Evolutionary conservation across 2,888 invertebrate species (phyloP).

Genomic region (Fragum whitleyi): DNA sequence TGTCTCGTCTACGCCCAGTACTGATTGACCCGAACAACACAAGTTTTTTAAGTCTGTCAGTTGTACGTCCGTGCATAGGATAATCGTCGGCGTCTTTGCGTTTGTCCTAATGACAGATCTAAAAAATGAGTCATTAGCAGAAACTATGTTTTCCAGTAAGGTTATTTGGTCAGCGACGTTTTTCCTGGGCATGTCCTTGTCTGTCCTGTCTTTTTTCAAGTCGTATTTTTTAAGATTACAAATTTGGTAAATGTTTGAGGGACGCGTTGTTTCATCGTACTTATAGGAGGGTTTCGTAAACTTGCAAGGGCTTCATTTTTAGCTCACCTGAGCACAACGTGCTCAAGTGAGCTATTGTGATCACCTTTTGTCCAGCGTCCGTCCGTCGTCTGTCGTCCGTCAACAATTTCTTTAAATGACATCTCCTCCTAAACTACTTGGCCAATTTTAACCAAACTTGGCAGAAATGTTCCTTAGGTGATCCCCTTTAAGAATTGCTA

Average conservation of each 20-base stretch:
- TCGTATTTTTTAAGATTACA: not conserved
- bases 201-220: not conserved
- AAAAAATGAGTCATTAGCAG: constrained; percentile 19
- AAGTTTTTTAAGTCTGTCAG: constrained; percentile 49
- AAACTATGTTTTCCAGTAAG: constrained; percentile 42
- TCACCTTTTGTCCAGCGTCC: too few relatives aligned
- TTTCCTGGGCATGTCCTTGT: not conserved
- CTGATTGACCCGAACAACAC: constrained; percentile 52
- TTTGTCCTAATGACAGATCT: constrained; percentile 26
- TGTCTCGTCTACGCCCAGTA: too few relatives aligned
- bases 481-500: too few relatives aligned
- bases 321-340: too few relatives aligned
- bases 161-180: constrained; percentile 50
- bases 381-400: too few relatives aligned
- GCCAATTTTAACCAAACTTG: too few relatives aligned
- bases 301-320: too few relatives aligned
- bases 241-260: not conserved
- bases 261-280: not conserved
- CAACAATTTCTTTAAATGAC: too few relatives aligned
- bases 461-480: too few relatives aligned
- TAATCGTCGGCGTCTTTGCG: constrained; percentile 42
- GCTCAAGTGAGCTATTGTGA: too few relatives aligned
- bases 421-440: too few relatives aligned
- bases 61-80: constrained; percentile 53
- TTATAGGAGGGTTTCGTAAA: constrained; percentile 4